Percentiles rank a stretch among this genome's conserved stretches.
phyloP scores from a whole-genome alignment of 2,113 vertebrate species.

The Puffinus mauretanicus region DNA sequence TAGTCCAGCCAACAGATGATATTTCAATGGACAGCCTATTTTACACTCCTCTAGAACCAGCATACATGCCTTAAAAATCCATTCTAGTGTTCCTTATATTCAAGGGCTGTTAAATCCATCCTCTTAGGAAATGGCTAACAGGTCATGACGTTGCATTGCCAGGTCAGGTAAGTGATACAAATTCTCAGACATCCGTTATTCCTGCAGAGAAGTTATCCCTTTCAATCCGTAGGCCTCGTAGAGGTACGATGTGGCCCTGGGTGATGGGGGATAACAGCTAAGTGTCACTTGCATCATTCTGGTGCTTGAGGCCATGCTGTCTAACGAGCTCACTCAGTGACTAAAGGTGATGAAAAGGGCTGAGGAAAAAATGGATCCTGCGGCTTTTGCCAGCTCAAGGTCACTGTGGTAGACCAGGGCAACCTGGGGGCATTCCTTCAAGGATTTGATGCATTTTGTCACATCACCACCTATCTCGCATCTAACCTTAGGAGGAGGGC shows the following conservation, averaged over 20 bases:
- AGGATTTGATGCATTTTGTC: neutral
- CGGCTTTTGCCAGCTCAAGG: neutral
- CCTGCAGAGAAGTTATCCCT: neutral
- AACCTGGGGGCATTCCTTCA: neutral
- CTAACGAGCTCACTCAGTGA: neutral
- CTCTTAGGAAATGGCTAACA: neutral
- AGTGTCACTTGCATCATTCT: neutral
- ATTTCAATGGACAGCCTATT: neutral
- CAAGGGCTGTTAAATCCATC: neutral
- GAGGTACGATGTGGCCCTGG: rapidly evolving
- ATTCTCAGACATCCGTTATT: neutral
- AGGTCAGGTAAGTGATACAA: neutral
- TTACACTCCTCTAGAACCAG: neutral
- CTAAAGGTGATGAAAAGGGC: neutral
- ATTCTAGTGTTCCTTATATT: neutral
- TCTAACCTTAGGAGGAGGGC: neutral
- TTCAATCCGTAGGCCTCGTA: neutral
- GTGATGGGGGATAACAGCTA: neutral
- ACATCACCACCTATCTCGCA: neutral
- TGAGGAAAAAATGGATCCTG: neutral
- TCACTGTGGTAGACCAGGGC: rapidly evolving
- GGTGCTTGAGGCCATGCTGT: neutral
- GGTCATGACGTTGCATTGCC: neutral
- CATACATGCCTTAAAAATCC: neutral
- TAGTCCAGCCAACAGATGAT: neutral